Percentiles rank a stretch among this genome's conserved stretches.
These are phyloP conservation scores for Nemurella pictetii DNA, from an alignment of 2,888 invertebrate genomes.

Conservation along the genomic window DNA sequence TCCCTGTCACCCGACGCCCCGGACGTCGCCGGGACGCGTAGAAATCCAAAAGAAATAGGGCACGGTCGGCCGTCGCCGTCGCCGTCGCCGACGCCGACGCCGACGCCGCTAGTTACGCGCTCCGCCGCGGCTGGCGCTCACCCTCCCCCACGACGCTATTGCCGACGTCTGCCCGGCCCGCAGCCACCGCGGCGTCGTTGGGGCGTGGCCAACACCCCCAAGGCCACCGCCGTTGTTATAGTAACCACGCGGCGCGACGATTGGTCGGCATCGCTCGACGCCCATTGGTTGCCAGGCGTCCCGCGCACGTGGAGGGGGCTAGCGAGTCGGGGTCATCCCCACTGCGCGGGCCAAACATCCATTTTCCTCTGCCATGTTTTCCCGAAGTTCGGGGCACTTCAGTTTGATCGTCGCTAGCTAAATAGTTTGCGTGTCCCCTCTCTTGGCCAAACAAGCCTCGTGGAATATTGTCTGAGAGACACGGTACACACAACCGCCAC, in stretches of 20 bases:
- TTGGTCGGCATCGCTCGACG: conserved; percentile 9
- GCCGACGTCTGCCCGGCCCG: not conserved
- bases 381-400: conserved; percentile 42
- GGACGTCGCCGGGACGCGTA: conserved; percentile 11
- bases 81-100: not conserved
- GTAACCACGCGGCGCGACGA: conserved; percentile 38
- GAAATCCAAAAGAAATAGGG: not conserved
- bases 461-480: not conserved
- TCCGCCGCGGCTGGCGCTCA: not conserved
- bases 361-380: conserved; percentile 59
- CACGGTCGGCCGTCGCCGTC: not conserved
- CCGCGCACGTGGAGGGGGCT: not conserved
- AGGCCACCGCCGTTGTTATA: conserved; percentile 45
- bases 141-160: conserved; percentile 2
- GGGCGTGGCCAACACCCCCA: not conserved
- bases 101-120: not conserved
- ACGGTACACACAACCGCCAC: conserved; percentile 31
- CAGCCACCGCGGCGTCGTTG: not conserved
- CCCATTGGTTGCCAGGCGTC: not conserved
- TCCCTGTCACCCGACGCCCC: conserved; percentile 13
- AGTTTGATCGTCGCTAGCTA: conserved; percentile 46
- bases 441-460: conserved; percentile 45
- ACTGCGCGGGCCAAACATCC: conserved; percentile 51
- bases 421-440: conserved; percentile 47
- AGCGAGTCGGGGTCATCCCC: conserved; percentile 40